A percentile compares a stretch with the other conserved stretches of the same genome.
These are phyloP conservation scores for Nanorana parkeri DNA, from an alignment of 2,113 vertebrate genomes.

Conservation along the genomic window DNA sequence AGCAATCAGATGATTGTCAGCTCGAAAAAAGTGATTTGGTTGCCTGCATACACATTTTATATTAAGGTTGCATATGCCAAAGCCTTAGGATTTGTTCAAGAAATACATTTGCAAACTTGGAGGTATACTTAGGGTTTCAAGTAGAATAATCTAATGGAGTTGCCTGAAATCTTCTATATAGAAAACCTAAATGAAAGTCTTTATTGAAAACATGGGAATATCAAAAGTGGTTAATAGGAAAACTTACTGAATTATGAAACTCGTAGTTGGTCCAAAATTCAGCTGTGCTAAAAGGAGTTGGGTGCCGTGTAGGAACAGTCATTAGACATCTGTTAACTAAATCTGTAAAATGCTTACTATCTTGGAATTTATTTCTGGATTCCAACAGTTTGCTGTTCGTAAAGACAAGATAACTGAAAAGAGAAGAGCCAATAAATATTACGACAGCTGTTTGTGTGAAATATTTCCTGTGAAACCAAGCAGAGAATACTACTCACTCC, in stretches of 20 bases:
- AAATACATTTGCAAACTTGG: constrained; percentile 53
- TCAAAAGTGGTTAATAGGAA: too few species aligned
- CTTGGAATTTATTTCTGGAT: constrained; percentile 72
- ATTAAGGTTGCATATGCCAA: too few species aligned
- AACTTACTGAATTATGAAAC: constrained; percentile 94
- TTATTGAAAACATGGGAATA: too few species aligned
- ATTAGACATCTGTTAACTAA: constrained; percentile 92
- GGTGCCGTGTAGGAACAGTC: constrained; percentile 86
- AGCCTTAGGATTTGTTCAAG: not conserved
- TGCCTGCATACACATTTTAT: too few species aligned
- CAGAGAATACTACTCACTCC: constrained; percentile 82
- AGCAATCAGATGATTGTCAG: too few species aligned
- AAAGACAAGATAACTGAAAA: constrained; percentile 88
- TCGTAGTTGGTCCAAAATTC: constrained; percentile 94
- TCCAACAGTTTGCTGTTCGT: constrained; percentile 81
- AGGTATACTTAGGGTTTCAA: not conserved
- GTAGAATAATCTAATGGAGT: too few species aligned
- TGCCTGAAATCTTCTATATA: too few species aligned
- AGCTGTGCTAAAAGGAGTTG: constrained; percentile 89
- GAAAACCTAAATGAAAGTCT: too few species aligned
- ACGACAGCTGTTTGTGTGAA: constrained; percentile 53
- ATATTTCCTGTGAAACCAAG: not conserved
- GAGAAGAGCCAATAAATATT: constrained; percentile 61
- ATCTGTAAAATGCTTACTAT: constrained; percentile 85
- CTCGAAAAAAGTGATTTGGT: too few species aligned